Conservation (phyloP, 1,140 invertebrate species). For the Plutomurus gul region DNA sequence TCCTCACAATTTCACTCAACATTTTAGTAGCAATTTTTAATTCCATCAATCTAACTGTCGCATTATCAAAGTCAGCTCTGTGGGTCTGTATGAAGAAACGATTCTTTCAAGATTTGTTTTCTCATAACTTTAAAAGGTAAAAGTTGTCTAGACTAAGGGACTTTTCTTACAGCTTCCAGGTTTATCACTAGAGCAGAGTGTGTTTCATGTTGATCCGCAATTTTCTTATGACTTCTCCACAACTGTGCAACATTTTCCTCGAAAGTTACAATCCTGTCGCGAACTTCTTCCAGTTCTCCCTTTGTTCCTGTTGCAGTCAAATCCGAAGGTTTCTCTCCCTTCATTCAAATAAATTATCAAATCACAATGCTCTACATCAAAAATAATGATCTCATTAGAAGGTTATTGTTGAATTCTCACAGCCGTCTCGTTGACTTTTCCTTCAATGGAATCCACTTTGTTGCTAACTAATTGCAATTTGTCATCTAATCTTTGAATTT, state of each 20-base stretch:
- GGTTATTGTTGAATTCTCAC: neutral
- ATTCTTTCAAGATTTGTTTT: neutral
- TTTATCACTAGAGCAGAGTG: neutral
- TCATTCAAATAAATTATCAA: neutral
- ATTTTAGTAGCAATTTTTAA: constrained; percentile 34
- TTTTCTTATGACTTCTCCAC: constrained; percentile 40
- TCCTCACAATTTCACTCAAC: constrained; percentile 29
- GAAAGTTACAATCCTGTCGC: constrained; percentile 35
- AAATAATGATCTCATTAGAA: too few species aligned
- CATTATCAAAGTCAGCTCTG: constrained; percentile 15
- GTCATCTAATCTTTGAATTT: neutral
- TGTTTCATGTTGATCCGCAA: neutral
- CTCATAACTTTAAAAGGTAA: neutral
- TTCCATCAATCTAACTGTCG: constrained; percentile 29
- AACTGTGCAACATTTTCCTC: constrained; percentile 40
- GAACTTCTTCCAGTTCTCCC: constrained; percentile 16
- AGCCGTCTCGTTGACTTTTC: neutral
- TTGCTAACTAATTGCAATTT: neutral
- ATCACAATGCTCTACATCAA: too few species aligned
- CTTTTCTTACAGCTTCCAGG: neutral
- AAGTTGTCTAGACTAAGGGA: neutral
- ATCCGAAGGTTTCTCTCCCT: neutral
- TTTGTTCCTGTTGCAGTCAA: neutral
- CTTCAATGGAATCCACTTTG: neutral
- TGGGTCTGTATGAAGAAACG: neutral